Evolutionary conservation across 1,140 invertebrate species (phyloP).

Genomic region (Rhynchophorus ferrugineus): DNA sequence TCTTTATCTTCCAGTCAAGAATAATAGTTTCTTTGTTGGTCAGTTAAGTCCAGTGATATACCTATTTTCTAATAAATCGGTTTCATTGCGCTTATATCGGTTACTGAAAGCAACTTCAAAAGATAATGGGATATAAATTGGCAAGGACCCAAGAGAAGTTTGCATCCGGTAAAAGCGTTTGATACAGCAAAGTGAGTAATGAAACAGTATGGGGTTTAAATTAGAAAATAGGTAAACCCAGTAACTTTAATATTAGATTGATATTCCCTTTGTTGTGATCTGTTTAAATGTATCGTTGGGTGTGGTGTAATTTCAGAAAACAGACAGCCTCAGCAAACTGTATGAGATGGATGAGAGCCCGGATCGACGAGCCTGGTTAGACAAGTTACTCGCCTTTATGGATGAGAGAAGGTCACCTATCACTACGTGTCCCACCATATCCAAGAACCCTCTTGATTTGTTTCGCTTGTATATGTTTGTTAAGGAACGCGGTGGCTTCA

Average conservation of each 20-base stretch:
- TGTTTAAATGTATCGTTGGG: constrained; percentile 21
- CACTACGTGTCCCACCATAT: constrained; percentile 91
- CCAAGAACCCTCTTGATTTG: constrained; percentile 95
- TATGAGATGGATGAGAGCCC: constrained; percentile 96
- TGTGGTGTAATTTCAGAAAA: constrained; percentile 57
- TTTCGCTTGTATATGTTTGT: constrained; percentile 92
- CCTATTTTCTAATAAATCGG: constrained; percentile 1
- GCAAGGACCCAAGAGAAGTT: too few relatives aligned
- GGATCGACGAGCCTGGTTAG: constrained; percentile 82
- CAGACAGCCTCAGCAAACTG: constrained; percentile 83
- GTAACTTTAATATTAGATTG: constrained; percentile 2
- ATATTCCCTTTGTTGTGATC: constrained; percentile 14
- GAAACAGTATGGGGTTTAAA: too few relatives aligned
- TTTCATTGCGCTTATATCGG: too few relatives aligned
- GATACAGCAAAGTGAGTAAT: too few relatives aligned
- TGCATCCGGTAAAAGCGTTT: too few relatives aligned
- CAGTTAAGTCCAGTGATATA: constrained; percentile 7
- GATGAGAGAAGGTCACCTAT: constrained; percentile 89
- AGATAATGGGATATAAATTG: too few relatives aligned
- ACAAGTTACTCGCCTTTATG: constrained; percentile 88
- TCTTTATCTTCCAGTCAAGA: too few relatives aligned
- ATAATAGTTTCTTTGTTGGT: too few relatives aligned
- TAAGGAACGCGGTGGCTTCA: constrained; percentile 92
- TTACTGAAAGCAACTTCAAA: too few relatives aligned
- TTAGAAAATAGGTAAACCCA: too few relatives aligned